A percentile compares a stretch with the other conserved stretches of the same genome.
Evolutionary conservation across 2,113 vertebrate species (phyloP).

Genomic region (Oreotrochilus melanogaster): DNA sequence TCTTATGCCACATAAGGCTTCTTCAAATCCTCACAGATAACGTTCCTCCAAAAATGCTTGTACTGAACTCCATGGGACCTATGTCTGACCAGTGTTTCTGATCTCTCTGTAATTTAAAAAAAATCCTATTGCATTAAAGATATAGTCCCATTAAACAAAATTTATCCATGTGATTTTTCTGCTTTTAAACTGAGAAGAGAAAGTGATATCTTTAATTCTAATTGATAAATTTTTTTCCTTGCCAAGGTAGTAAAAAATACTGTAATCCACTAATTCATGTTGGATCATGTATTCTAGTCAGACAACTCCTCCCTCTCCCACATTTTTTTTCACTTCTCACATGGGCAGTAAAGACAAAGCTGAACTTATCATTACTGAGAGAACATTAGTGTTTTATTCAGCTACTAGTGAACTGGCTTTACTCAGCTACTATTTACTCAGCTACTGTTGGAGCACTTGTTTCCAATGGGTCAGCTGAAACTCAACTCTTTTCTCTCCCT

Average conservation of each 20-base stretch:
- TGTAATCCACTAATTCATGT: background rate
- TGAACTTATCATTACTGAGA: background rate
- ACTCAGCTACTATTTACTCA: background rate
- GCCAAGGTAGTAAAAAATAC: background rate
- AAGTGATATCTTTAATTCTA: background rate
- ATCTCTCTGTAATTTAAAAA: background rate
- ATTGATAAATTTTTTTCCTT: background rate
- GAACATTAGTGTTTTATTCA: background rate
- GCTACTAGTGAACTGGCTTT: background rate
- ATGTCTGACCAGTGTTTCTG: background rate
- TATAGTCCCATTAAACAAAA: background rate
- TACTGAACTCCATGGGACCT: background rate
- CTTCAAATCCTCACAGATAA: background rate
- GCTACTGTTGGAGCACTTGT: background rate
- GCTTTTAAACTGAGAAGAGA: background rate
- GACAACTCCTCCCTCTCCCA: background rate
- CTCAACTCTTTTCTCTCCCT: background rate
- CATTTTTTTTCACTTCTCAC: background rate
- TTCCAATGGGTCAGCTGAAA: background rate
- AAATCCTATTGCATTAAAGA: background rate
- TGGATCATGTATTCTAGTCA: background rate
- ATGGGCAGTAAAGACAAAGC: background rate
- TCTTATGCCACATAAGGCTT: background rate
- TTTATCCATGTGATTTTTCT: background rate
- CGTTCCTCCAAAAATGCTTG: rapidly evolving